A percentile compares a stretch with the other conserved stretches of the same genome.
Evolutionary conservation across 2,113 vertebrate species (phyloP).

Genomic region (Pimephales promelas): DNA sequence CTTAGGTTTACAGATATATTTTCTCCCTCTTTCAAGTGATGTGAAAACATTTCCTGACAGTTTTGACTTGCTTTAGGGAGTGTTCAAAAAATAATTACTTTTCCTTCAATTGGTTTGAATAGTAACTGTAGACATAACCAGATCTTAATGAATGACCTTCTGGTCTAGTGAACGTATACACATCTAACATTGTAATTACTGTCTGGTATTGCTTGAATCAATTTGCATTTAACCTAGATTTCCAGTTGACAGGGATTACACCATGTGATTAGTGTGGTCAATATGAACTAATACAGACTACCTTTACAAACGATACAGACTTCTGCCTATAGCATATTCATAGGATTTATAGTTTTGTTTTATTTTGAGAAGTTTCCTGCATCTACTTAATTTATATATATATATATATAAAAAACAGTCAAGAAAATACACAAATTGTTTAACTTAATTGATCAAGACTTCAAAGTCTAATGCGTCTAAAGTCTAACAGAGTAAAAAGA

Average conservation of each 20-base stretch:
- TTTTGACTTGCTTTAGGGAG: conserved; percentile 23
- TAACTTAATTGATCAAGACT: not conserved
- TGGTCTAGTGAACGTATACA: conserved; percentile 66
- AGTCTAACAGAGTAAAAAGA: not conserved
- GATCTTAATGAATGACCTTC: conserved; percentile 68
- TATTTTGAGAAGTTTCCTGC: not conserved
- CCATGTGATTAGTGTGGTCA: conserved; percentile 34
- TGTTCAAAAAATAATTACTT: conserved; percentile 54
- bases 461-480: not conserved
- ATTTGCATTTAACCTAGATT: conserved; percentile 79
- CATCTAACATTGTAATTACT: conserved; percentile 65
- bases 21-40: not conserved
- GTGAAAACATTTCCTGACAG: conserved; percentile 15
- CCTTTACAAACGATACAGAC: not conserved
- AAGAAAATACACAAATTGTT: not conserved
- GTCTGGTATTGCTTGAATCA: conserved; percentile 69
- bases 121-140: conserved; percentile 50
- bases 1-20: not conserved
- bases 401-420: not conserved
- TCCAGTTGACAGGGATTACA: conserved; percentile 60
- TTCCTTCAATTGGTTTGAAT: conserved; percentile 56
- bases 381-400: not conserved
- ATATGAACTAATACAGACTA: conserved; percentile 32
- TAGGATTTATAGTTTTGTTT: not conserved
- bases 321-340: not conserved